Evolutionary conservation across 2,888 invertebrate genomes (phyloP), one percentile per base, ranked within the genome.

Genomic region (Leucoptera coffeella): DNA sequence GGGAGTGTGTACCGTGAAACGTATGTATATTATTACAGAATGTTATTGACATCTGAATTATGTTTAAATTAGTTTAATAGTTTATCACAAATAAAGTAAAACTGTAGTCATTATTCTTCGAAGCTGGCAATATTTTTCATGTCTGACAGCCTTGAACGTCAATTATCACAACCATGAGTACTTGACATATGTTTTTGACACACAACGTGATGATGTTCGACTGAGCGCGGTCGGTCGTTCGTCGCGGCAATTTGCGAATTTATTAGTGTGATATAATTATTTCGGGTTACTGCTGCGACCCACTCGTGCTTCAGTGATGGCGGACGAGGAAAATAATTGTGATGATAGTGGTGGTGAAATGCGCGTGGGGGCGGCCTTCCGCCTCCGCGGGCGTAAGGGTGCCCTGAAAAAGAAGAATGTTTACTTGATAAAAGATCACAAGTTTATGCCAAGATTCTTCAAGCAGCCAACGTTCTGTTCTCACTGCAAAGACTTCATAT

Each of bases 401-500:
- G 99, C 99, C 35, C 80, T 99, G 37, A 93, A 99, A 67, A 99
- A 99, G 84, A 99, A 99, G 75, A 97, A 97, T 77, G 90, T 99
- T 56, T 95, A 93, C 75, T 87, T 93, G 73, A 86, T 99, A 50
- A 99, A 99, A 74, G 92, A 94, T 71, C 99, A 99, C 76, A 93
- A 92, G 72, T 99, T 99, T 64, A 94, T 97, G 69, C 95, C 97
- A 40, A 79, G 99, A 38, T 99, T 99, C 80, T 99, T 99, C 80
- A 97, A 99, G 75, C 99, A 99, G 74, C 99, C 99, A 24, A 99
- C 99, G 28, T 99, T 99, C 73, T 99, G 99, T 73, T 95, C 96
- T 43, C 99, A 99, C 72, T 99, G 99, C 83, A 99, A 99, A 77
- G 99, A 99, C 75, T 99, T 99, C 69, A 96, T 99, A 65, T 99